These are phyloP conservation scores for Salarias fasciatus DNA, from an alignment of 2,797 vertebrate species.

Conservation along the genomic window DNA sequence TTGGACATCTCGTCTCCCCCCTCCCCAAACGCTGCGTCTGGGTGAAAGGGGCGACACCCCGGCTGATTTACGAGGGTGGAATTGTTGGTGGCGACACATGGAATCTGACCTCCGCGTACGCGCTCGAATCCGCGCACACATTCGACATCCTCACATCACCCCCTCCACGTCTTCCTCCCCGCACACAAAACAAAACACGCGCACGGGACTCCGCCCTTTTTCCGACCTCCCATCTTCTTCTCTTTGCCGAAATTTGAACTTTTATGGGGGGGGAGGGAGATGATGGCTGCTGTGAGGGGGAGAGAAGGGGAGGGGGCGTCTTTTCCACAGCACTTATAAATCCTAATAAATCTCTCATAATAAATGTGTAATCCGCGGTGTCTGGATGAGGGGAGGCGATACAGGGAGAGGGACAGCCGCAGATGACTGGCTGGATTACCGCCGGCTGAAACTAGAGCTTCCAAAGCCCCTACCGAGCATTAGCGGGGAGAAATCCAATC, in stretches of 20 bases:
- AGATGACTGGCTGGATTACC: constrained; percentile 80
- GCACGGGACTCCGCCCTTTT: neutral
- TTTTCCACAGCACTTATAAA: constrained; percentile 71
- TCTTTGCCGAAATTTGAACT: constrained; percentile 67
- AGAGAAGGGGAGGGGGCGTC: constrained; percentile 33
- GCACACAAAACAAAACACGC: neutral
- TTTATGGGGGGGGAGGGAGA: constrained; percentile 51
- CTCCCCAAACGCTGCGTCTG: constrained; percentile 1
- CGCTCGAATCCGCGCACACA: constrained; percentile 30
- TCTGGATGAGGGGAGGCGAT: constrained; percentile 71
- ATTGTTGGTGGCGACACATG: constrained; percentile 55
- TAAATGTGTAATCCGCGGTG: constrained; percentile 73
- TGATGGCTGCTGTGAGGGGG: constrained; percentile 29
- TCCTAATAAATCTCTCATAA: constrained; percentile 81
- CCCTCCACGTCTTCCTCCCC: constrained; percentile 24
- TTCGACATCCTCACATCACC: constrained; percentile 17
- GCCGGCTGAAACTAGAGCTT: constrained; percentile 76
- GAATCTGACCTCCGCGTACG: constrained; percentile 58
- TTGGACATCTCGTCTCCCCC: constrained; percentile 28
- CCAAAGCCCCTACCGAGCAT: constrained; percentile 73
- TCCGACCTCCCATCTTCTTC: constrained; percentile 44
- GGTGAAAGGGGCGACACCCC: constrained; percentile 64
- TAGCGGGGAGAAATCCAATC: constrained; percentile 79
- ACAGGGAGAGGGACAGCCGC: constrained; percentile 68
- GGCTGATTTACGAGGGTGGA: constrained; percentile 65